Base-by-base conservation (phyloP, 1,140 invertebrate species). In the Octopus bimaculoides region DNA sequence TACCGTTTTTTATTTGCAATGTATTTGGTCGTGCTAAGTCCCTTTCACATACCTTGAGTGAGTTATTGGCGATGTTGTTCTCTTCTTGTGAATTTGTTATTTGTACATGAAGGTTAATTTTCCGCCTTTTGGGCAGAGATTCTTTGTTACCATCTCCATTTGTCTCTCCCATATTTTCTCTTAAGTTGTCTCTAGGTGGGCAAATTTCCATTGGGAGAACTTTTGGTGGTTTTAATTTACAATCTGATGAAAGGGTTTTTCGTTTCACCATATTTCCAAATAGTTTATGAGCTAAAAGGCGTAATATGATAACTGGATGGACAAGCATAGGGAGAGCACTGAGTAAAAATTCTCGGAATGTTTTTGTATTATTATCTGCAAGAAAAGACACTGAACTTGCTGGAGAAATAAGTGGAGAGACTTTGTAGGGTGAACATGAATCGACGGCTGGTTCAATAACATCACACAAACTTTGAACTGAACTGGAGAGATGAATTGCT, bases 201-300 rank as follows among this genome's bases (percentile, higher is more conserved):
- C 86, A 88, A 55, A 83, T 82, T 8, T 86, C 85, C 41, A 83
- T 80, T 14, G 84, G 84, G 52, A 83, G 82, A 20, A 87, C 83
- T 76, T 87, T 87, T 7, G 86, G 86, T 52, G 87, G 87, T 83
- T 86, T 85, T 14, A 88, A 82, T 78, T 87, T 87, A 6, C 86
- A 80, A 52, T 88, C 85, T 5, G 83, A 52, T 61, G 79, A 77
- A 10, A 84, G 78, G 7, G 83, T 85, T 80, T 89, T 89, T 20
- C 87, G 77, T 20, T 87, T 83, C 5, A 89, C 87, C 87, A 89
- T 88, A 77, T 87, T 87, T 12, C 89, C 87, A 83, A 91, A 91
- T 26, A 93, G 88, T 75, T 92, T 90, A 85, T 93, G 93, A 75
- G 92, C 90, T 41, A 93, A 88, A 5, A 93, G 88, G 10, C 93